A percentile compares a stretch with the other conserved stretches of the same genome.
These are phyloP conservation scores for Manis pentadactyla DNA, from an alignment of 2,797 vertebrate species.

Conservation along the genomic window DNA sequence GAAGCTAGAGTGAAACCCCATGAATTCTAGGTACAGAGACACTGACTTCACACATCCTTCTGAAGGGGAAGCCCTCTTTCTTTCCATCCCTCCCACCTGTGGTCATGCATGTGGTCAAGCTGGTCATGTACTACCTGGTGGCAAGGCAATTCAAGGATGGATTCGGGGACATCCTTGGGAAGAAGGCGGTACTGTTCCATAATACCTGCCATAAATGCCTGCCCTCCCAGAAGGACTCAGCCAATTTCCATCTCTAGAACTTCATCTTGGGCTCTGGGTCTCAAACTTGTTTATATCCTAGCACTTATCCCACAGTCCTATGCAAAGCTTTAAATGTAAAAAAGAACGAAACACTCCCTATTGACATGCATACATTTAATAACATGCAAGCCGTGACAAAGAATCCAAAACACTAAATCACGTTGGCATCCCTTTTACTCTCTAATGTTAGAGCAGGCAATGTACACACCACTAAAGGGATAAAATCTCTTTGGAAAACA, in stretches of 20 bases:
- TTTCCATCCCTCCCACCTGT: background rate
- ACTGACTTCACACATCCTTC: background rate
- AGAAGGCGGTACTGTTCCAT: background rate
- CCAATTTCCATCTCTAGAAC: background rate
- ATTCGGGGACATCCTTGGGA: background rate
- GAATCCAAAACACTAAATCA: background rate
- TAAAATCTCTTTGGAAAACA: constrained; percentile 38
- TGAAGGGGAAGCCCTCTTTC: background rate
- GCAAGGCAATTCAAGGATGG: background rate
- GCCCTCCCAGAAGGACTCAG: background rate
- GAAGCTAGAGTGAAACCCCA: background rate
- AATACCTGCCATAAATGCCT: accelerated
- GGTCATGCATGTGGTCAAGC: background rate
- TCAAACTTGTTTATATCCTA: background rate
- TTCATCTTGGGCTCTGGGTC: background rate
- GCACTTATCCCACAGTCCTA: background rate
- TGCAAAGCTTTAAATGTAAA: background rate
- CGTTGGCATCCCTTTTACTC: background rate
- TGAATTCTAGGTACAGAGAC: background rate
- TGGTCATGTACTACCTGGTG: background rate
- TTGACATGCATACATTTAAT: constrained; percentile 52
- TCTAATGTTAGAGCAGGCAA: background rate
- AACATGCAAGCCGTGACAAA: background rate
- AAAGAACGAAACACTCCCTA: background rate
- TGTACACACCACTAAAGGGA: background rate